Evolutionary conservation across 2,888 invertebrate genomes (phyloP).

Genomic region (Cheilosia impressa): DNA sequence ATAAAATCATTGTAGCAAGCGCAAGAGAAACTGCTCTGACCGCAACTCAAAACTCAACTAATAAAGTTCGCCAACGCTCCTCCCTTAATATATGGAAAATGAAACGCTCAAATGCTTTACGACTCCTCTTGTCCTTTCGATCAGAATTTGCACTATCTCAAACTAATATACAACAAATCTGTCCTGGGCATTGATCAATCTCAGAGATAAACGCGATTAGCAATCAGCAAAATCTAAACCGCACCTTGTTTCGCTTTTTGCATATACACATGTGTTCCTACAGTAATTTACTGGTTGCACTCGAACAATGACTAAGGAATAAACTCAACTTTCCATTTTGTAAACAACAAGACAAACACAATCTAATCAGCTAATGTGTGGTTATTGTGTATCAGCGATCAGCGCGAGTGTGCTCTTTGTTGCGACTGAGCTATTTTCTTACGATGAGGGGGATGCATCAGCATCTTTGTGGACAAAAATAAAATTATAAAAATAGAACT

Average conservation of each 20-base stretch:
- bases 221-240: background rate
- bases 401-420: background rate
- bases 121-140: background rate
- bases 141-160: background rate
- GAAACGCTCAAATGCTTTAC: background rate
- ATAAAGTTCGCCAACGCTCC: background rate
- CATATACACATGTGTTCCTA: too few relatives aligned
- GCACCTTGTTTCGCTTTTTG: background rate
- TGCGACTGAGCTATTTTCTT: conserved; percentile 4
- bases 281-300: too few relatives aligned
- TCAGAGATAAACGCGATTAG: conserved; percentile 13
- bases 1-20: background rate
- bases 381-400: background rate
- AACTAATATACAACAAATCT: background rate
- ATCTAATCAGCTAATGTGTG: conserved; percentile 12
- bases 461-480: background rate
- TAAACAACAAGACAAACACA: background rate
- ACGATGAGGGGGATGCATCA: conserved; percentile 24
- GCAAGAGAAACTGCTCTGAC: background rate
- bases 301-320: too few relatives aligned
- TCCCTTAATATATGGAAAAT: background rate
- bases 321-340: too few relatives aligned
- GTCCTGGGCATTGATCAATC: background rate
- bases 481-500: background rate
- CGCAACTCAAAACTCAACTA: background rate